A percentile compares a stretch with the other conserved stretches of the same genome.
phyloP scores from a whole-genome alignment of 1,140 invertebrate genomes.

The Drosophila miranda region DNA sequence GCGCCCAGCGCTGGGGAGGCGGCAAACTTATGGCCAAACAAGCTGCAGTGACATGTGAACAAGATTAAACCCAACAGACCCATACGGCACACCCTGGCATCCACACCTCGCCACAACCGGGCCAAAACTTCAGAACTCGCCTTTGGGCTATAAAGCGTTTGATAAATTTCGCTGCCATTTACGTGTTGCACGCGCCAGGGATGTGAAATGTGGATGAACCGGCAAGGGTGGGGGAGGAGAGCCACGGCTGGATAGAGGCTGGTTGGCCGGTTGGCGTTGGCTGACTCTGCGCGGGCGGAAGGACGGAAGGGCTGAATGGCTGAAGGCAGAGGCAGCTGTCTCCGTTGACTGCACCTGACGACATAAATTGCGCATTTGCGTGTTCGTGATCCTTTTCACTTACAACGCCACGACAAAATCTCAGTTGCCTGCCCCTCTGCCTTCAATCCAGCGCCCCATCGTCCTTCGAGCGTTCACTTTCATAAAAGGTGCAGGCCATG shows the following conservation, averaged over 20 bases:
- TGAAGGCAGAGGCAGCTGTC: conserved; percentile 27
- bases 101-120: conserved; percentile 19
- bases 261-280: too few relatives aligned
- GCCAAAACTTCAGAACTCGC: conserved; percentile 40
- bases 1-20: conserved; percentile 14
- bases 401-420: conserved; percentile 51
- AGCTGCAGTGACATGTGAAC: conserved; percentile 62
- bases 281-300: not conserved
- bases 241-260: not conserved
- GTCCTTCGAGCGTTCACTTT: not conserved
- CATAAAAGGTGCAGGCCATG: conserved; percentile 38
- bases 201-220: conserved; percentile 51
- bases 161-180: conserved; percentile 67
- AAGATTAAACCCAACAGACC: conserved; percentile 37
- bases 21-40: conserved; percentile 59
- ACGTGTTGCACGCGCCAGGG: conserved; percentile 61
- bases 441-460: not conserved
- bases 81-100: not conserved
- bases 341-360: conserved; percentile 47
- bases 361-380: conserved; percentile 69
- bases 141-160: conserved; percentile 51
- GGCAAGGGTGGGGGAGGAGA: conserved; percentile 1
- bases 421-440: conserved; percentile 35
- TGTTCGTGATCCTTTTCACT: conserved; percentile 61
- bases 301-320: not conserved